Percentiles rank a stretch among this genome's conserved stretches.
Conservation (phyloP, 2,113 vertebrate genomes). For the Ibidorhyncha struthersii region DNA sequence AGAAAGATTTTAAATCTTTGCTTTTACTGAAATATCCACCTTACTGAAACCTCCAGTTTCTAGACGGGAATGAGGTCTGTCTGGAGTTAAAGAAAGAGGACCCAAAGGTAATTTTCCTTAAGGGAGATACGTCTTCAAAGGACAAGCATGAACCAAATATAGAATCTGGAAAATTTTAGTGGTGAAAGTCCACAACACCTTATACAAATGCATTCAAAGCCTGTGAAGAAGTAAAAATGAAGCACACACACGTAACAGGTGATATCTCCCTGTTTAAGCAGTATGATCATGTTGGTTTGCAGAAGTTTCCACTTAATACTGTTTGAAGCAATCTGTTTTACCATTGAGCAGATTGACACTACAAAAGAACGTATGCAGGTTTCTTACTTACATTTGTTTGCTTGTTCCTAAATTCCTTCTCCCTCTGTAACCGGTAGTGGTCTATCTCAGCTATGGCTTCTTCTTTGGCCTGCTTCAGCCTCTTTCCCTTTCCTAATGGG, state of each 20-base stretch:
- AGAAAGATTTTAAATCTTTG: not conserved
- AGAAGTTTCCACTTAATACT: not conserved
- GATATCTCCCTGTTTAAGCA: not conserved
- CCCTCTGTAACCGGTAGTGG: slow-evolving; percentile 75
- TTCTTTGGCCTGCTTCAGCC: slow-evolving; percentile 79
- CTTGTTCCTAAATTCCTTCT: slow-evolving; percentile 73
- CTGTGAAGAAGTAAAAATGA: not conserved
- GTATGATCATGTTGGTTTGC: not conserved
- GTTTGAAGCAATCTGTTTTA: not conserved
- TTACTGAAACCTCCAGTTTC: not conserved
- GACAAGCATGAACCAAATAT: not conserved
- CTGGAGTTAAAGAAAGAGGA: not conserved
- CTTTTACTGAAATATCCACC: not conserved
- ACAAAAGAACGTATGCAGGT: not conserved
- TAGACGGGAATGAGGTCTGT: not conserved
- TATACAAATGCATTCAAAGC: not conserved
- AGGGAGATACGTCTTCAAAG: not conserved
- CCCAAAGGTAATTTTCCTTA: not conserved
- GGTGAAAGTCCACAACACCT: not conserved
- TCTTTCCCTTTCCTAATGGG: slow-evolving; percentile 75
- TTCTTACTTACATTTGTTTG: slow-evolving; percentile 70
- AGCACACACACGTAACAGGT: not conserved
- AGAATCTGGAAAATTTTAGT: not conserved
- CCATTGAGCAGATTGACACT: not conserved
- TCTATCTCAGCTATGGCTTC: slow-evolving; percentile 76